phyloP scores from a whole-genome alignment of 2,888 invertebrate species.

The Perithous albicinctus region DNA sequence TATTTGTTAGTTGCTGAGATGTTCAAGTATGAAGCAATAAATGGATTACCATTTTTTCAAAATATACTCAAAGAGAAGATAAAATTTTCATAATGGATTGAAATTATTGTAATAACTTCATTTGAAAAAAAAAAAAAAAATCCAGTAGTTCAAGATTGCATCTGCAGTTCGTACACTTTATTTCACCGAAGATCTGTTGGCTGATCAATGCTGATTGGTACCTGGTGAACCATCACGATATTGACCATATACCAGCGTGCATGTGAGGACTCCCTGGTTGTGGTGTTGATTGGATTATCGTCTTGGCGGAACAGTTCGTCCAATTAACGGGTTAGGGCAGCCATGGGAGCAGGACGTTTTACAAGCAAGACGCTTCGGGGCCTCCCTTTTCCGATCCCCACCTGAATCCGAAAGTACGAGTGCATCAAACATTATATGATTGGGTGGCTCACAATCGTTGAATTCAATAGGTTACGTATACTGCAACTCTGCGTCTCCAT shows the following conservation, averaged over 20 bases:
- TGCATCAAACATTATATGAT: conserved; percentile 37
- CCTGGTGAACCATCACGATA: background rate
- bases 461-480: conserved; percentile 12
- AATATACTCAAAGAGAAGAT: no score
- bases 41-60: no score
- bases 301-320: conserved; percentile 46
- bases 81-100: no score
- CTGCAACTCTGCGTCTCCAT: background rate
- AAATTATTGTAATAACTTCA: no score
- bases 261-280: conserved; percentile 22
- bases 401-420: conserved; percentile 18
- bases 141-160: background rate
- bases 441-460: conserved; percentile 18
- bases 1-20: no score
- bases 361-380: conserved; percentile 49
- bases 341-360: conserved; percentile 48
- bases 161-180: background rate
- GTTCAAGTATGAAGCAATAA: no score
- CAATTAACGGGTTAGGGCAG: conserved; percentile 56
- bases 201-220: background rate
- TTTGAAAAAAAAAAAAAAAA: no score
- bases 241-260: background rate
- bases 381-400: conserved; percentile 28
- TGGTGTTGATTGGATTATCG: conserved; percentile 62
- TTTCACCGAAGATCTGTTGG: background rate